Evolutionary conservation across 2,888 invertebrate genomes (phyloP), one percentile per base, ranked within the genome.

Genomic region (Chouioia cunea): DNA sequence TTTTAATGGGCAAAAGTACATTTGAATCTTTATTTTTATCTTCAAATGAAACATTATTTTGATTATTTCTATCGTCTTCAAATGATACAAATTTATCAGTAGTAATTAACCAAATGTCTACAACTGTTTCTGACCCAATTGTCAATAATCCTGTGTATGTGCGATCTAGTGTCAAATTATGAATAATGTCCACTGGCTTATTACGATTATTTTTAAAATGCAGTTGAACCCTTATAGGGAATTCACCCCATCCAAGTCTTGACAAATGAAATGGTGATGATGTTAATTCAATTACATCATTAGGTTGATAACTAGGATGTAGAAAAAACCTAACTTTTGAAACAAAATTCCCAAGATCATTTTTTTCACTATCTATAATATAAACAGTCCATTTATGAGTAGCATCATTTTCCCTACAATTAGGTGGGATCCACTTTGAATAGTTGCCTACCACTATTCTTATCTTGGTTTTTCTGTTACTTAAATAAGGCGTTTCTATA

Each of bases 311-410:
- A 23, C 94, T 95, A 22, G 93, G 92, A 87, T 97, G 95, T 65
- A 97, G 87, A 75, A 92, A 90, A 80, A 95, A 95, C 73, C 92
- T 88, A 68, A 95, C 93, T 85, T 92, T 92, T 57, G 89, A 88
- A 4, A 95, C 88, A 79, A 93, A 90, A 58, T 88, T 85, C 18
- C 91, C 88, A 73, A 91, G 89, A 75, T 88, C 88, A 73, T 86
- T 86, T 27, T 90, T 89, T 70, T 90, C 87, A 65, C 91, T 89
- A 0, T 92, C 92, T 77, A 94, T 89, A 1, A 96, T 91, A 87
- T 96, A 97, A 67, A 96, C 90, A 87, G 96, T 90, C 97, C 97
- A 97, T 84, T 95, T 95, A 86, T 97, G 95, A 8, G 93, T 94
- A 0, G 93, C 90, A 22, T 89, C 89, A 81, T 92, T 92, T 43